Percentiles rank a stretch among this genome's conserved stretches.
Evolutionary conservation across 2,113 vertebrate genomes (phyloP).

Genomic region (Pseudopodoces humilis): DNA sequence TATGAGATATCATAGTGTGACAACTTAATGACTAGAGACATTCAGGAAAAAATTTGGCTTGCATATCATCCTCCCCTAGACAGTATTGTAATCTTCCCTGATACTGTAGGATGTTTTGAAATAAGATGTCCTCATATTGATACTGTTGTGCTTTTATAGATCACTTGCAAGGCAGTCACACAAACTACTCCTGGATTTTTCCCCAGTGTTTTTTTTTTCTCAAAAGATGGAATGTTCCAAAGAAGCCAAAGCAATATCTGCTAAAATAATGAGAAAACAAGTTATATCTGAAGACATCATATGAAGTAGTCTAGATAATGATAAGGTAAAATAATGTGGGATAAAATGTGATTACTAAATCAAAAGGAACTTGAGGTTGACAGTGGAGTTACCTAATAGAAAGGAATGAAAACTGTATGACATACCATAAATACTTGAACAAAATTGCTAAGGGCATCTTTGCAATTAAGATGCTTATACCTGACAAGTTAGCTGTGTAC

Average conservation of each 20-base stretch:
- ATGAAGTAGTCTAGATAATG: not conserved
- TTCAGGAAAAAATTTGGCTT: not conserved
- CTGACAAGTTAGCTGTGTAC: not conserved
- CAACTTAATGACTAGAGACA: not conserved
- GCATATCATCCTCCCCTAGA: not conserved
- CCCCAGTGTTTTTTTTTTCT: not conserved
- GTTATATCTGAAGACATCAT: not conserved
- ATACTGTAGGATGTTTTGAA: not conserved
- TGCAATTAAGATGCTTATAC: conserved; percentile 4
- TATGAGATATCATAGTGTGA: not conserved
- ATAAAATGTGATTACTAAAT: not conserved
- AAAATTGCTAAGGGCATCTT: not conserved
- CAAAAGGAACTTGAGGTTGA: not conserved
- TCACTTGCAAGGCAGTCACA: not conserved
- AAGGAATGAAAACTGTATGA: not conserved
- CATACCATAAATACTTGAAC: not conserved
- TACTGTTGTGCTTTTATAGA: not conserved
- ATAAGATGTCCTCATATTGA: not conserved
- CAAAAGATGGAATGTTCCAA: not conserved
- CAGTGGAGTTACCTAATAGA: not conserved
- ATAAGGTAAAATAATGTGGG: not conserved
- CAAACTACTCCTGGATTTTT: not conserved
- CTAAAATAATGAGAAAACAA: not conserved
- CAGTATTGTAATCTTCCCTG: not conserved
- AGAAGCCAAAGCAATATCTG: not conserved